Base-by-base conservation (phyloP, 2,888 invertebrate genomes). In the Cryptocheilus praepositus region DNA sequence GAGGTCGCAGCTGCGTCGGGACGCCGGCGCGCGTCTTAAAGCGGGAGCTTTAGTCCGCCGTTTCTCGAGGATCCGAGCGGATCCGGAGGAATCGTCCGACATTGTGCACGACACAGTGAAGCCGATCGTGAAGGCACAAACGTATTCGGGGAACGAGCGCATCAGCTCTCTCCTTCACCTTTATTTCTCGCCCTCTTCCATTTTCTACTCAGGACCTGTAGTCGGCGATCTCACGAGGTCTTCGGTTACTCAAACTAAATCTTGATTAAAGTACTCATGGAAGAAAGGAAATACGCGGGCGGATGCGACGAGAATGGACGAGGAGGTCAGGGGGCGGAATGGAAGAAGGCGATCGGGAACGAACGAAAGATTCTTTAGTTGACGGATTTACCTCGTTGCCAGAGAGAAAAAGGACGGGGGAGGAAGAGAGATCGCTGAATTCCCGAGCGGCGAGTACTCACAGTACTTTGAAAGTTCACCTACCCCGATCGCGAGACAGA, bases 341-440 rank as follows among this genome's bases (percentile, higher is more conserved):
- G 25, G 53, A 22, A 11, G 49, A n/a, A 11, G 36, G 13, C 36
- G 36, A 36, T 36, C 36, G 36, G 13, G 36, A 36, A 36, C 36
- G 36, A 62, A 69, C 57, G 70, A 70, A 68, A 75, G 73, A 76
- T 70, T 76, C 71, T 66, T 73, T 71, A 61, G 57, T 64, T 57
- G 72, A 73, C 73, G 72, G 74, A 79, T 79, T 79, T 79, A 77
- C 70, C 68, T 76, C 74, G 70, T 70, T 70, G 61, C 16, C 36
- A 11, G 36, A 36, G 36, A 36, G 36, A 45, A 3, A 16, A 8
- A 45, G n/a, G 7, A 3, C 2, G 45, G 8, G 45, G 3, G 16
- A 16, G 16, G 7, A 3, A 8, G 16, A 56, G 61, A 68, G 71
- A 80, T 79, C 72, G 68, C 46, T 63, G 72, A 73, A 80, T 74